Conservation (phyloP, 1,140 invertebrate species). For the Cyphomyrmex costatus region DNA sequence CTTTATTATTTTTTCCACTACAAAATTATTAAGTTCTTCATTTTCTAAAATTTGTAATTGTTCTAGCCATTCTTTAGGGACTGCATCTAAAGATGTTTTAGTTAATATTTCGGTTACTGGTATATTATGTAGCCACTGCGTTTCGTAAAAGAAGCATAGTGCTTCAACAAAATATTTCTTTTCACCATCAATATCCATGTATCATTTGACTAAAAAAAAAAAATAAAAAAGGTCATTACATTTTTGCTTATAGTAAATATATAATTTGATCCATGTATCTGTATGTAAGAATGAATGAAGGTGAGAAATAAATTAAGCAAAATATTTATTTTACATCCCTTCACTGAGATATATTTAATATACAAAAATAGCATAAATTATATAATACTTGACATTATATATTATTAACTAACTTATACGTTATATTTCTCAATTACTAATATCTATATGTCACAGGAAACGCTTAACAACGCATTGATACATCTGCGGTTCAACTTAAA, state of each 20-base stretch:
- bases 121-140: constrained; percentile 90
- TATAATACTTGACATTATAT: constrained; percentile 16
- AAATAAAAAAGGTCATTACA: background rate
- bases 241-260: constrained; percentile 14
- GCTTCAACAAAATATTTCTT: constrained; percentile 87
- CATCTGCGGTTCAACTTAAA: background rate
- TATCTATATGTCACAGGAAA: background rate
- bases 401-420: background rate
- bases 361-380: constrained; percentile 60
- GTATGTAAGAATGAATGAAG: background rate
- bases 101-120: constrained; percentile 90
- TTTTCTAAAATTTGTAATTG: constrained; percentile 84
- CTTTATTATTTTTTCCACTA: constrained; percentile 75
- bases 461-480: background rate
- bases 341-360: constrained; percentile 22
- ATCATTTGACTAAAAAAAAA: constrained; percentile 42
- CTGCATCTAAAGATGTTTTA: constrained; percentile 86
- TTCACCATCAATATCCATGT: constrained; percentile 15
- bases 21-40: constrained; percentile 86
- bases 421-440: background rate
- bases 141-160: constrained; percentile 88
- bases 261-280: background rate
- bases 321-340: constrained; percentile 19
- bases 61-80: constrained; percentile 87
- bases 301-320: constrained; percentile 6